Percentiles rank a stretch among this genome's conserved stretches.
These are phyloP conservation scores for Rhogogaster chlorosoma DNA, from an alignment of 2,888 invertebrate genomes.

Conservation along the genomic window DNA sequence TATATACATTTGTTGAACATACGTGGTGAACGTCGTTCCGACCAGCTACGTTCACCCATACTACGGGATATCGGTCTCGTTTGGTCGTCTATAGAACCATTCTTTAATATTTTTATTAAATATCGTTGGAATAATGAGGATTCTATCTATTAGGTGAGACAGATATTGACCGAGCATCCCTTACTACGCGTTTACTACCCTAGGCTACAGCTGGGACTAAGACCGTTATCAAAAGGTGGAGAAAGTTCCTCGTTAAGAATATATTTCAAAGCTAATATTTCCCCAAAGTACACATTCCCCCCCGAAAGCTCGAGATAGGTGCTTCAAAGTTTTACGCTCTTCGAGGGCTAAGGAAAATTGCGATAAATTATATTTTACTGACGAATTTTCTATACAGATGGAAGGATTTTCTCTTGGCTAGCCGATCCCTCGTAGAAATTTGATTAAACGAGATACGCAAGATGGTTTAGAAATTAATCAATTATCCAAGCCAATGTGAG, in stretches of 20 bases:
- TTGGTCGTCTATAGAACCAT: not conserved
- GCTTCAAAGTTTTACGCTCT: not conserved
- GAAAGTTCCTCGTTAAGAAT: not conserved
- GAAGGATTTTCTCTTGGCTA: not conserved
- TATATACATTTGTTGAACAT: not conserved
- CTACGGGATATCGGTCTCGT: not conserved
- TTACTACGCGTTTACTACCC: not conserved
- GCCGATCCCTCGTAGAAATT: too few relatives aligned
- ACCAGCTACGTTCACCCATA: not conserved
- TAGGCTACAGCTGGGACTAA: not conserved
- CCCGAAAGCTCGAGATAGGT: not conserved
- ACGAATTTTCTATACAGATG: not conserved
- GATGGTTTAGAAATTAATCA: too few relatives aligned
- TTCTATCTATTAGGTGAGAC: not conserved
- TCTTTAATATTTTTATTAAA: not conserved
- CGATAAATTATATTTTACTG: not conserved
- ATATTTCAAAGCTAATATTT: conserved; percentile 6
- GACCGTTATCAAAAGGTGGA: not conserved
- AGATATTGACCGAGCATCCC: not conserved
- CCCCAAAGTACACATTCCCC: not conserved
- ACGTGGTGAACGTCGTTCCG: not conserved
- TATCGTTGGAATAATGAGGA: not conserved
- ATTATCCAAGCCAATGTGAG: too few relatives aligned
- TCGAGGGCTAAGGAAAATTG: not conserved
- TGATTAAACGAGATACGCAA: too few relatives aligned